These are phyloP conservation scores for Nezara viridula DNA, from an alignment of 2,888 invertebrate genomes.

Conservation along the genomic window DNA sequence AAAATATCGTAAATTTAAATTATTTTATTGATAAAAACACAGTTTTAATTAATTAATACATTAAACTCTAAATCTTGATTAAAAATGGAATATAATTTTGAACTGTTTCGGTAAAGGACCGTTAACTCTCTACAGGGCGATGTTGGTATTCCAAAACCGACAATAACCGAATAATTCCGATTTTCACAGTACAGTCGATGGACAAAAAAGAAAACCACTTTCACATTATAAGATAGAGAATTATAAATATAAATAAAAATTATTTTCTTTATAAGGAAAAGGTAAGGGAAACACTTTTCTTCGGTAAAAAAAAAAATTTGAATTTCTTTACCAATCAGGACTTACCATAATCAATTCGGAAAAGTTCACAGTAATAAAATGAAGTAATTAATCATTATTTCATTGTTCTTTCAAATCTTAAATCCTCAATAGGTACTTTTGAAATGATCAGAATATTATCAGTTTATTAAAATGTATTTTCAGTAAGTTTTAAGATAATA, in stretches of 20 bases:
- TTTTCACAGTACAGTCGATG: conserved; percentile 26
- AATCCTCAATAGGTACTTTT: too few relatives aligned
- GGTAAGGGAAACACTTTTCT: too few relatives aligned
- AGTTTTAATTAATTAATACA: not conserved
- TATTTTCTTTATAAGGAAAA: too few relatives aligned
- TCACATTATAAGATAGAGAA: not conserved
- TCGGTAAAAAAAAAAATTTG: too few relatives aligned
- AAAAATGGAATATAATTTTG: not conserved
- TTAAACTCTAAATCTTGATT: not conserved
- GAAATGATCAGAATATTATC: too few relatives aligned
- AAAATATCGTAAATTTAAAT: not conserved
- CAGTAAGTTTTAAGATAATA: too few relatives aligned
- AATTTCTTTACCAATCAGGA: too few relatives aligned
- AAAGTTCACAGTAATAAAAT: too few relatives aligned
- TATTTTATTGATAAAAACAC: not conserved
- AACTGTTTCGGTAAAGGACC: not conserved
- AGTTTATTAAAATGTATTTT: too few relatives aligned
- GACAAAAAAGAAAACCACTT: not conserved
- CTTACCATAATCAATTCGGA: too few relatives aligned
- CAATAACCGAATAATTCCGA: not conserved
- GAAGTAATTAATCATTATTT: too few relatives aligned
- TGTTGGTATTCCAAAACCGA: not conserved
- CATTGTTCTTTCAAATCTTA: too few relatives aligned
- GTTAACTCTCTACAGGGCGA: not conserved
- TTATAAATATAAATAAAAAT: not conserved